Evolutionary conservation across 1,140 invertebrate genomes (phyloP).

Genomic region (Tribolium madens): DNA sequence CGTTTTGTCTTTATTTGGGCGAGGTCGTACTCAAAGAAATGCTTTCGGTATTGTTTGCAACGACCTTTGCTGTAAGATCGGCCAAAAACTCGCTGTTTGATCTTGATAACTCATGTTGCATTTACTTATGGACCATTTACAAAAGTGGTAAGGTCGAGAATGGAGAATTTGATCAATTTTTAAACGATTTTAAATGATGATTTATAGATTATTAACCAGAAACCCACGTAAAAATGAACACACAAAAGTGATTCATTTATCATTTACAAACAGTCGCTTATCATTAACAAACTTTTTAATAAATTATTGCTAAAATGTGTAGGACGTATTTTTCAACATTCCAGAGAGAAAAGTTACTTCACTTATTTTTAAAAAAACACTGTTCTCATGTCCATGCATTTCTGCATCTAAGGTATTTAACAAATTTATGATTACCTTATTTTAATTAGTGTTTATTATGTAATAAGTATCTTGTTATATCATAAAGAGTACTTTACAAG

Average conservation of each 20-base stretch:
- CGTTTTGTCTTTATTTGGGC: conserved; percentile 20
- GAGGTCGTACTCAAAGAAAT: conserved; percentile 27
- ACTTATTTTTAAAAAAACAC: too few relatives aligned
- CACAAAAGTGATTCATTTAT: not conserved
- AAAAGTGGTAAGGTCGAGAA: conserved; percentile 7
- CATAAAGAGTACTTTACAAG: too few relatives aligned
- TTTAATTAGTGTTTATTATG: too few relatives aligned
- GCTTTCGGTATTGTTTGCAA: conserved; percentile 27
- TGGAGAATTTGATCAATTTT: not conserved
- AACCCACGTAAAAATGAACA: not conserved
- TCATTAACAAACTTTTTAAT: too few relatives aligned
- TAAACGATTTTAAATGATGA: not conserved
- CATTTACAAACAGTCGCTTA: not conserved
- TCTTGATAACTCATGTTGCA: conserved; percentile 26
- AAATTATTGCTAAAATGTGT: too few relatives aligned
- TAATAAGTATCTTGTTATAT: too few relatives aligned
- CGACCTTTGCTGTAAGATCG: conserved; percentile 18
- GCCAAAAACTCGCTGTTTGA: conserved; percentile 6
- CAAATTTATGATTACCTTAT: too few relatives aligned
- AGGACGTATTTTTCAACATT: too few relatives aligned
- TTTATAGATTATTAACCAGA: not conserved
- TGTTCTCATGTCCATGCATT: too few relatives aligned
- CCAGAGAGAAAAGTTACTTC: too few relatives aligned
- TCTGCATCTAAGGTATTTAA: too few relatives aligned
- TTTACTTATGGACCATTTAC: conserved; percentile 12